phyloP scores from a whole-genome alignment of 2,113 vertebrate species.

The Peromyscus leucopus region DNA sequence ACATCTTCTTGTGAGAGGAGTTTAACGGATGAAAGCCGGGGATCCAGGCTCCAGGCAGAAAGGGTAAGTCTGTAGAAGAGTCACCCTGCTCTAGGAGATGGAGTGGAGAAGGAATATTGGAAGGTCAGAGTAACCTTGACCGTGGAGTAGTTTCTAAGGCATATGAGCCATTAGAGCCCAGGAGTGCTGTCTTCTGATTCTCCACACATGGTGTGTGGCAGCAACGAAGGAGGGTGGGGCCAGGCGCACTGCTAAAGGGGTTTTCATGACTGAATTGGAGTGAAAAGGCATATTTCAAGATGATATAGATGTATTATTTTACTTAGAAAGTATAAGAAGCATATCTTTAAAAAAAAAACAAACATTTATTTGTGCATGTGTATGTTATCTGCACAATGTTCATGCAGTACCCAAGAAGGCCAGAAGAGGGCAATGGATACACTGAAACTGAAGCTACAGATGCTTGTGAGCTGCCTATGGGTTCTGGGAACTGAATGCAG shows the following conservation, averaged over 20 bases:
- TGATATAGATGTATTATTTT: neutral
- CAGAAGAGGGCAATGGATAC: neutral
- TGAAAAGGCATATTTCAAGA: neutral
- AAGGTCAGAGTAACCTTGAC: neutral
- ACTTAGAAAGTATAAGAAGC: neutral
- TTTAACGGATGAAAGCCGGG: neutral
- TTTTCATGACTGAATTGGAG: neutral
- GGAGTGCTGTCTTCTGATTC: neutral
- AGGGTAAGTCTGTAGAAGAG: neutral
- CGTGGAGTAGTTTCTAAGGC: neutral
- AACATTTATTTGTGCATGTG: neutral
- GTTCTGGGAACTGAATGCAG: neutral
- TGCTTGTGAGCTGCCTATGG: neutral
- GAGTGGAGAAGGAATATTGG: neutral
- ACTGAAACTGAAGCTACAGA: too few species aligned
- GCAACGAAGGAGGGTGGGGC: neutral
- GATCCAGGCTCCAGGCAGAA: neutral
- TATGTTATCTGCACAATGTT: neutral
- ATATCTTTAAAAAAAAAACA: neutral
- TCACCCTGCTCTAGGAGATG: neutral
- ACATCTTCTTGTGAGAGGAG: too few species aligned
- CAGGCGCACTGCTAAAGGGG: neutral
- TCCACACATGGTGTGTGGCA: accelerated
- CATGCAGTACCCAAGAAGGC: neutral
- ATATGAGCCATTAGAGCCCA: neutral